Evolutionary conservation across 2,797 vertebrate species (phyloP), one percentile per base, ranked within the genome.

Genomic region (Arrhamphus sclerolepis): DNA sequence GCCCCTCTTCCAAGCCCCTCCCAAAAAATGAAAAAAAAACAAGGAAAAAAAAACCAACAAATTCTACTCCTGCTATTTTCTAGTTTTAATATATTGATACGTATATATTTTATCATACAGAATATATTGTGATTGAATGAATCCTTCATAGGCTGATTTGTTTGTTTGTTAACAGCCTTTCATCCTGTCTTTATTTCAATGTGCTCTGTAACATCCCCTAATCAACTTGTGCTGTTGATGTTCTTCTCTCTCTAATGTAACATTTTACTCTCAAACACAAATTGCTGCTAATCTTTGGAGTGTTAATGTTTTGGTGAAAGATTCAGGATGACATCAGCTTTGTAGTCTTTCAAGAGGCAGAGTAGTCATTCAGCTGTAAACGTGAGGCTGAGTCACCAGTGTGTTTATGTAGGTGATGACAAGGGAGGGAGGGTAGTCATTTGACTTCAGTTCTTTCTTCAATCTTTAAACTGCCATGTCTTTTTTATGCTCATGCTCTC

Each of bases 301-400:
- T 2, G 31, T 34, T 13, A 34, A 10, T 34, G 8, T 34, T 9
- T 34, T 34, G 48, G 22, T 11, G 26, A 53, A 28, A 41, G 29
- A 24, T 41, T 59, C 52, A n/a, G 53, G 20, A 54, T 6, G 49
- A 51, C 26, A 68, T 63, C 26, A 76, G 64, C 66, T 57, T 66
- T 58, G 66, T 66, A 72, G 67, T 66, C 61, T 72, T 78, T 57
- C 29, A 69, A 46, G 39, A 46, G 62, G 50, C 64, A 63, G 56
- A 59, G 60, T 43, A 41, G 41, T 76, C 56, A 79, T 66, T 80
- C 61, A 81, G 46, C 69, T 62, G 51, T 41, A 52, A 26, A 34
- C 51, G 26, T 52, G 34, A 72, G 46, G 51, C 21, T 68, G 22
- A 17, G 26, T 44, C 34, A 21, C 2, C 14, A 62, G 46, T 24